Conservation (phyloP, 2,113 vertebrate genomes). For the Leucopsar rothschildi region DNA sequence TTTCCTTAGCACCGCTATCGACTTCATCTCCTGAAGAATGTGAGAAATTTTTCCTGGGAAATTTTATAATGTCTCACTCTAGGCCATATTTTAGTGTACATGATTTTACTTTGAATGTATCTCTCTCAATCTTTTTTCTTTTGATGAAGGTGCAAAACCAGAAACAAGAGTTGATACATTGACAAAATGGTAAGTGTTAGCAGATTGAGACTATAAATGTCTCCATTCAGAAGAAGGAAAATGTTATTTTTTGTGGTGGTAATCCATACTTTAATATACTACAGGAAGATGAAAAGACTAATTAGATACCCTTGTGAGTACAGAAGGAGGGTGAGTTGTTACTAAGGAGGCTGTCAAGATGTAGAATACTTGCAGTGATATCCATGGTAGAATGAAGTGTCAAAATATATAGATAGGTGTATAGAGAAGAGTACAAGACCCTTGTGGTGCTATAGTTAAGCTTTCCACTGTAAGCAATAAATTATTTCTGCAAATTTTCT, state of each 20-base stretch:
- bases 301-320: background rate
- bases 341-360: background rate
- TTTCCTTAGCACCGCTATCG: background rate
- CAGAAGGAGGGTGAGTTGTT: background rate
- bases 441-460: background rate
- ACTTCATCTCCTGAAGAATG: background rate
- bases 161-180: background rate
- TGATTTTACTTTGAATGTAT: background rate
- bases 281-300: background rate
- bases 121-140: background rate
- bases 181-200: background rate
- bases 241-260: background rate
- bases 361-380: background rate
- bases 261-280: background rate
- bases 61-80: background rate
- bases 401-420: background rate
- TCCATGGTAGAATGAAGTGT: background rate
- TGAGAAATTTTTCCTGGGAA: background rate
- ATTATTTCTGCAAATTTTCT: background rate
- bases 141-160: background rate
- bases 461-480: fast-evolving
- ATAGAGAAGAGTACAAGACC: background rate
- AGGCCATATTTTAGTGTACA: background rate
- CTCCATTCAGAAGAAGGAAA: background rate
- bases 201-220: background rate